phyloP scores from a whole-genome alignment of 2,888 invertebrate species.

The Volucella inanis region DNA sequence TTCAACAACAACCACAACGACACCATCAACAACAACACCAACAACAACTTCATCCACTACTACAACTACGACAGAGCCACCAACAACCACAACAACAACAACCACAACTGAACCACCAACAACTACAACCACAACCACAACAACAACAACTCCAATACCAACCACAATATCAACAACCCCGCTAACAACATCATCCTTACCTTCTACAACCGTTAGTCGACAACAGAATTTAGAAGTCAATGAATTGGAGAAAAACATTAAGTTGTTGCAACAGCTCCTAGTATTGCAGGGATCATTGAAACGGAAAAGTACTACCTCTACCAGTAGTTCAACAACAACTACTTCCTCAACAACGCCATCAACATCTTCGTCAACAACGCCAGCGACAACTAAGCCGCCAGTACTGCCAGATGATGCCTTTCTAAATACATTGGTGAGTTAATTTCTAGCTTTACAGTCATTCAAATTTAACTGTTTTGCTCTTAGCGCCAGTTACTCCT shows the following conservation, averaged over 20 bases:
- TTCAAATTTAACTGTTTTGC: not conserved
- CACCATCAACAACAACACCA: constrained; percentile 53
- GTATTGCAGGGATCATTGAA: constrained; percentile 76
- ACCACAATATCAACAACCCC: constrained; percentile 77
- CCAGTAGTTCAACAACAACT: constrained; percentile 38
- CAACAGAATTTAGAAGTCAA: constrained; percentile 16
- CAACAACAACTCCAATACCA: constrained; percentile 75
- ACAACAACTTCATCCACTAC: constrained; percentile 71
- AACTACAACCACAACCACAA: constrained; percentile 74
- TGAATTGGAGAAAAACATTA: constrained; percentile 70
- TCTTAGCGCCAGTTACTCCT: constrained; percentile 69
- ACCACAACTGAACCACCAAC: constrained; percentile 48
- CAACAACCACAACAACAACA: constrained; percentile 74
- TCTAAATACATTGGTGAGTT: constrained; percentile 85
- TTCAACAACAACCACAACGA: constrained; percentile 38
- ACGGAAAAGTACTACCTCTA: constrained; percentile 33
- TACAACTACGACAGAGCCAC: constrained; percentile 72
- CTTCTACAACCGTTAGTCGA: constrained; percentile 5
- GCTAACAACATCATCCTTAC: constrained; percentile 64
- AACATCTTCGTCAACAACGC: constrained; percentile 33
- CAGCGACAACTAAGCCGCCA: constrained; percentile 78
- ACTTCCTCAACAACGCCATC: constrained; percentile 39
- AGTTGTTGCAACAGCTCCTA: constrained; percentile 62
- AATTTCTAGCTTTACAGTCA: not conserved
- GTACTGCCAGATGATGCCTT: constrained; percentile 84